Evolutionary conservation across 2,113 vertebrate species (phyloP), one percentile per base, ranked within the genome.

Genomic region (Numenius arquata): DNA sequence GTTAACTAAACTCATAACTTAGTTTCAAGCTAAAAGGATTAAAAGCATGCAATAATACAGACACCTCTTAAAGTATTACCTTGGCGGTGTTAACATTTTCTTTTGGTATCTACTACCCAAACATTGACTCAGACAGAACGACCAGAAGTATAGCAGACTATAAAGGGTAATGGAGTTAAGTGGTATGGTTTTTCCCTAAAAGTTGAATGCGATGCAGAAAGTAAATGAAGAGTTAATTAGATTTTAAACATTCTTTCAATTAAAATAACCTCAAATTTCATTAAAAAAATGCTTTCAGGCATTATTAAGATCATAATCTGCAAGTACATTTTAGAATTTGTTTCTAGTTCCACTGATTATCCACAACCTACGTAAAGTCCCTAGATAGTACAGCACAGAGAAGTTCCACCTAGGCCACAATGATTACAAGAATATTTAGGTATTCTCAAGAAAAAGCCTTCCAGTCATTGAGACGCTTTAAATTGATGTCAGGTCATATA

Each of bases 191-290:
- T 93, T 77, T 88, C 79, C 83, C 75, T 77, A 50, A 58, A 90
- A 90, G 55, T 32, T 92, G 71, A 95, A 76, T 53, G 62, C 41
- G 95, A 62, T 2, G 15, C 41, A 83, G 58, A 79, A 81, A 63
- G 61, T 47, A 94, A 92, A 76, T 80, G 58, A 95, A 93, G 10
- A 81, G 45, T 86, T 55, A 85, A 77, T 92, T 59, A 90, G 41
- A 81, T 74, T 82, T 81, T 63, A 82, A 87, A 87, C 17, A 90
- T 50, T 73, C 45, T 93, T 92, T 88, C 67, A 90, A 93, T 86
- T 95, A 90, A 77, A 96, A 92, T 59, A 92, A 95, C 72, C 52
- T 86, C 47, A 59, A 70, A 62, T 89, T 90, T 93, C n/a, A 94
- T 94, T 89, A 4, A 1, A 73, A 85, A 88, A 94, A 63, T 38